A percentile compares a stretch with the other conserved stretches of the same genome.
phyloP scores from a whole-genome alignment of 2,797 vertebrate species.

The Selene dorsalis region DNA sequence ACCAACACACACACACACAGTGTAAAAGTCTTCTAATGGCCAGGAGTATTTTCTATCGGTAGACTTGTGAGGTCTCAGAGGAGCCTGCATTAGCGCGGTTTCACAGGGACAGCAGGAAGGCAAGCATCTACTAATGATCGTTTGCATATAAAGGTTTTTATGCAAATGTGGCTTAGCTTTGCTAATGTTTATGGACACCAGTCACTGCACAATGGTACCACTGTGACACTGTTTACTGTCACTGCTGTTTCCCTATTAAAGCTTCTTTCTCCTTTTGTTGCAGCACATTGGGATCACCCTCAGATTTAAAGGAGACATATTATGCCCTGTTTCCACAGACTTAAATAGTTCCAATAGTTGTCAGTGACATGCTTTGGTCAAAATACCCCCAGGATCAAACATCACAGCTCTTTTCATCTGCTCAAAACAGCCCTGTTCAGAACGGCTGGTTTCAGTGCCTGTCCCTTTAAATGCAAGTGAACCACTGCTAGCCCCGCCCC shows the following conservation, averaged over 20 bases:
- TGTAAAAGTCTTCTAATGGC: conserved; percentile 47
- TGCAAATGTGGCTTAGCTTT: conserved; percentile 57
- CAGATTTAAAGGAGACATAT: too few species aligned
- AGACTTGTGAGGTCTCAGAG: conserved; percentile 59
- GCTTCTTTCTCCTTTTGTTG: conserved; percentile 26
- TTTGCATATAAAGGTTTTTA: conserved; percentile 69
- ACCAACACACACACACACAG: conserved; percentile 3
- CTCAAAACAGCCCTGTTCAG: too few species aligned
- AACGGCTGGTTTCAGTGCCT: too few species aligned
- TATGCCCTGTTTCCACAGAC: too few species aligned
- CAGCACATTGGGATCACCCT: too few species aligned
- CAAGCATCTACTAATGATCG: conserved; percentile 32
- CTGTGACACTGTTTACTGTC: conserved; percentile 31
- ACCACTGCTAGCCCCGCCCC: too few species aligned
- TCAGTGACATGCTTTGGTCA: too few species aligned
- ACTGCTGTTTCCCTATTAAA: conserved; percentile 33
- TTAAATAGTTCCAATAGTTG: too few species aligned
- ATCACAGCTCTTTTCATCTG: too few species aligned
- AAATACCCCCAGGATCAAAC: too few species aligned
- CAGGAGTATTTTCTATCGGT: conserved; percentile 52
- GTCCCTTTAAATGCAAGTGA: too few species aligned
- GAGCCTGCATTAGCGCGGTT: conserved; percentile 56
- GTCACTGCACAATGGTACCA: conserved; percentile 35
- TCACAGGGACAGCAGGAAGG: conserved; percentile 39
- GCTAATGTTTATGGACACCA: conserved; percentile 52